Evolutionary conservation across 2,888 invertebrate genomes (phyloP), one percentile per base, ranked within the genome.

Genomic region (Spisula subtruncata): DNA sequence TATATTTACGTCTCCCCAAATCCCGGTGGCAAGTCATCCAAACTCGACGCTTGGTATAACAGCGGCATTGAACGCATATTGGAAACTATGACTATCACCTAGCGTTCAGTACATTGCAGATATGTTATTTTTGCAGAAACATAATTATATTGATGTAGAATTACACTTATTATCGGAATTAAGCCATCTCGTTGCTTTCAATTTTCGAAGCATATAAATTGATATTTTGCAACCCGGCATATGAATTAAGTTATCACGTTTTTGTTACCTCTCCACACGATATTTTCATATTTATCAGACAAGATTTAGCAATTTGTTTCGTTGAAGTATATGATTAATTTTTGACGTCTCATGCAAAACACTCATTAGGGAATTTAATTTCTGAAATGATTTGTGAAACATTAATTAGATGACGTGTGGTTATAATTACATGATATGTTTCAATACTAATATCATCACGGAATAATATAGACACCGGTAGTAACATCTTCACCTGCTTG

Each of bases 241-340:
- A 75, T 75, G 75, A 75, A 41, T 41, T 41, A 41, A 75, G 35
- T 18, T 32, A 32, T 75, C 75, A 75, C 75, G 35, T 75, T 75
- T 75, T 75, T 75, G 75, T 75, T 25, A 14, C 14, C 32, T 16
- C 5, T 32, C 54, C 56, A 60, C 89, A 90, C 89, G 89, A 81
- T 20, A 90, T 85, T 54, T 90, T 82, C 84, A 83, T 90, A 90
- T 90, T 85, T 81, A 90, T 90, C 89, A 90, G 54, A 8, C 48
- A 51, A n/a, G 75, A 56, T 79, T 46, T 83, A 60, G 82, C 85
- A 85, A 85, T 87, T 90, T 85, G 81, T 82, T 90, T 84, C 84
- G 88, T 81, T 90, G 35, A 75, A 75, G 25, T 18, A 75, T 75
- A 75, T 75, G 75, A 75, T 75, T 35, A 12, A 86, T 88, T 88